These are phyloP conservation scores for Otis tarda DNA, from an alignment of 2,113 vertebrate genomes.

Conservation along the genomic window DNA sequence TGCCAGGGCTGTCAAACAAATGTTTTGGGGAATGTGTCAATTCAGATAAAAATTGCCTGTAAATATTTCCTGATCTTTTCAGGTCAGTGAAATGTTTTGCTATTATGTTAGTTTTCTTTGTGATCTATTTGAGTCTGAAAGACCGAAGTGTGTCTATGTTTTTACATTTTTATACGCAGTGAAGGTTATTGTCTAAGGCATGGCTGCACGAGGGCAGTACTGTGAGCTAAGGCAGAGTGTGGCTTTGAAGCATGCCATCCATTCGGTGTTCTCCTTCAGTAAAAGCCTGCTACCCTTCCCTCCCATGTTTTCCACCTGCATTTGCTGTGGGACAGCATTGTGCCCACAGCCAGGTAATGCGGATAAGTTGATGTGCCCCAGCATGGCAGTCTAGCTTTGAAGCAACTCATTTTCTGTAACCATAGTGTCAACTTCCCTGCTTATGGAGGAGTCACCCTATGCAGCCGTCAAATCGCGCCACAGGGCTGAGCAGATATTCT, in stretches of 20 bases:
- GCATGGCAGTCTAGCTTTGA: not conserved
- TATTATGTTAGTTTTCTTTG: not conserved
- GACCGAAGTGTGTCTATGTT: not conserved
- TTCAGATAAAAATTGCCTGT: not conserved
- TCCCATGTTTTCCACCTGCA: not conserved
- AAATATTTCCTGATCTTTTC: constrained; percentile 3
- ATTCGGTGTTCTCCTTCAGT: not conserved
- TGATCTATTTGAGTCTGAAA: not conserved
- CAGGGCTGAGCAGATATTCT: not conserved
- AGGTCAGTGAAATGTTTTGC: not conserved
- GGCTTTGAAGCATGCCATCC: not conserved
- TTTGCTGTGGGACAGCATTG: not conserved
- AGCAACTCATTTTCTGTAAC: not conserved
- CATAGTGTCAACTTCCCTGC: not conserved
- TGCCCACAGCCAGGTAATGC: not conserved
- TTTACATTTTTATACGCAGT: not conserved
- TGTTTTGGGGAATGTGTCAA: not conserved
- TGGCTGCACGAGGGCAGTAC: fast-evolving
- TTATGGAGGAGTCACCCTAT: not conserved
- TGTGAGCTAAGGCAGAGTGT: not conserved
- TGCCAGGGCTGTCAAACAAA: not conserved
- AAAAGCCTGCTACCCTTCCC: not conserved
- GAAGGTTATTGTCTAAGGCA: not conserved
- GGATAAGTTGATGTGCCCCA: not conserved
- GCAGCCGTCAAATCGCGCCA: not conserved